These are phyloP conservation scores for Erpetoichthys calabaricus DNA, from an alignment of 2,797 vertebrate genomes.

Conservation along the genomic window DNA sequence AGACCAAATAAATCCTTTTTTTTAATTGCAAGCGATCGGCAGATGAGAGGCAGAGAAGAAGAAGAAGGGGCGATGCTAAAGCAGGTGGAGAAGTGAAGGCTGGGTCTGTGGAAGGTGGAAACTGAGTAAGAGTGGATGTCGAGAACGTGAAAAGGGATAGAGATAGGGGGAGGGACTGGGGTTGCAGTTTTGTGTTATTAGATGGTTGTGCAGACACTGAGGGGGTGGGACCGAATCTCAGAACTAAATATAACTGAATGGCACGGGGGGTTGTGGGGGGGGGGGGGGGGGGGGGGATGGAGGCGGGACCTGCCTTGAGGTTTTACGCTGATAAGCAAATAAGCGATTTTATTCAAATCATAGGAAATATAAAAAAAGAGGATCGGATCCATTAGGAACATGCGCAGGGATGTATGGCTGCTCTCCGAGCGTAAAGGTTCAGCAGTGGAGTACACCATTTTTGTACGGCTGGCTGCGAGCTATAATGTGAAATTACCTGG, in stretches of 20 bases:
- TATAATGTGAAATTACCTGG: too few species aligned
- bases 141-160: constrained; percentile 25
- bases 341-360: too few species aligned
- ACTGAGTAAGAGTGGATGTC: constrained; percentile 38
- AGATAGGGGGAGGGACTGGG: constrained; percentile 53
- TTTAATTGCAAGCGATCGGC: constrained; percentile 6
- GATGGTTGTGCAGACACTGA: constrained; percentile 43
- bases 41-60: constrained; percentile 1
- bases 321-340: too few species aligned
- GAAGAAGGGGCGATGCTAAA: background rate
- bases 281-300: constrained; percentile 23
- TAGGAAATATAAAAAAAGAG: too few species aligned
- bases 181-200: constrained; percentile 44
- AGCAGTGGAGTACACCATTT: too few species aligned
- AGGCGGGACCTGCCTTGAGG: constrained; percentile 28
- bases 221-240: constrained; percentile 41
- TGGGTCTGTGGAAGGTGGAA: constrained; percentile 39
- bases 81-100: constrained; percentile 35
- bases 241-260: constrained; percentile 25
- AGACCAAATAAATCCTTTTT: constrained; percentile 12
- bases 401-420: too few species aligned
- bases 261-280: constrained; percentile 21
- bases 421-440: too few species aligned
- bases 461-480: too few species aligned
- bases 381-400: too few species aligned